Evolutionary conservation across 2,888 invertebrate genomes (phyloP).

Genomic region (Tholera decimalis): DNA sequence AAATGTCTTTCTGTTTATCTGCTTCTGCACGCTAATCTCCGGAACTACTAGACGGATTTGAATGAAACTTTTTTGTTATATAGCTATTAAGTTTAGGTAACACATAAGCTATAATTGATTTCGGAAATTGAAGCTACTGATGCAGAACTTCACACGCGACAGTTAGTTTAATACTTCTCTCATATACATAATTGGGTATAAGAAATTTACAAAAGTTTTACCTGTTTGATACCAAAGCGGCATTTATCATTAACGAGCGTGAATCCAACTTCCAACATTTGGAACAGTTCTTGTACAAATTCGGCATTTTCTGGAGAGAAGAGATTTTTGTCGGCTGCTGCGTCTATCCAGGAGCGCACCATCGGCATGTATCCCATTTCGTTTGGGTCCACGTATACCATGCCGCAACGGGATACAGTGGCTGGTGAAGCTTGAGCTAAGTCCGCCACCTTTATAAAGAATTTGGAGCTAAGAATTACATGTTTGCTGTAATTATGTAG

Average conservation of each 20-base stretch:
- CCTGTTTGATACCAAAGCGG: conserved; percentile 94
- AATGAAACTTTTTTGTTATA: too few species aligned
- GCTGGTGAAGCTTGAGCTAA: conserved; percentile 97
- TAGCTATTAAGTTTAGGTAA: too few species aligned
- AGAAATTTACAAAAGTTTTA: conserved; percentile 67
- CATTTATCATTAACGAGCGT: conserved; percentile 93
- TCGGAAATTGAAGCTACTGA: too few species aligned
- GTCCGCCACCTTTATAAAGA: conserved; percentile 91
- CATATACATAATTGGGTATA: too few species aligned
- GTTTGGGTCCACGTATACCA: conserved; percentile 97
- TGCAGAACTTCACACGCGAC: too few species aligned
- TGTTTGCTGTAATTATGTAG: too few species aligned
- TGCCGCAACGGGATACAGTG: conserved; percentile 96
- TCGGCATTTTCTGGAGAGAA: conserved; percentile 91
- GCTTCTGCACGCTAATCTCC: too few species aligned
- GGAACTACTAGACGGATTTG: too few species aligned
- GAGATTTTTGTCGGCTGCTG: conserved; percentile 86
- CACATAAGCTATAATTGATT: too few species aligned
- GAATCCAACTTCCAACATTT: conserved; percentile 93
- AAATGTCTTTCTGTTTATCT: too few species aligned
- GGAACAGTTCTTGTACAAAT: conserved; percentile 93
- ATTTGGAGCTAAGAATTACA: background rate
- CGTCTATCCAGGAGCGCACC: conserved; percentile 94
- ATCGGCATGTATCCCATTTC: conserved; percentile 96
- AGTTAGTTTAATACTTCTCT: too few species aligned